These are phyloP conservation scores for Melanotaenia maccullochi DNA, from an alignment of 2,797 vertebrate genomes.

Conservation along the genomic window DNA sequence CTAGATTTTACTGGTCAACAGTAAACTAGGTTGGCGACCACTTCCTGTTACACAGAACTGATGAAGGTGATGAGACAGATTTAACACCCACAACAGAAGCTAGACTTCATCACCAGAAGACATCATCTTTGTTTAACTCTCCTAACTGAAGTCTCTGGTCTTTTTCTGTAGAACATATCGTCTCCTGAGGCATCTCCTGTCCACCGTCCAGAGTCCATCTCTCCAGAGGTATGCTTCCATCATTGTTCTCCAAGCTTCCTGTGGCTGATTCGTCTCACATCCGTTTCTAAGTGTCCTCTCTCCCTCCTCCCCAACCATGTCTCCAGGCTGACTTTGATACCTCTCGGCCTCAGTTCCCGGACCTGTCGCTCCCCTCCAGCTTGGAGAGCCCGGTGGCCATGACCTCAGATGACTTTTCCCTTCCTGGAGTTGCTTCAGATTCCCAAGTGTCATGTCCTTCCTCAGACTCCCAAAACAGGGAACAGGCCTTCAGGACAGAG, in stretches of 20 bases:
- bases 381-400: conserved; percentile 84
- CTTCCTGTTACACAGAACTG: too few species aligned
- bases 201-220: conserved; percentile 92
- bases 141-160: conserved; percentile 3
- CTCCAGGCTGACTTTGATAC: conserved; percentile 88
- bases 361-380: conserved; percentile 86
- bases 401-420: conserved; percentile 85
- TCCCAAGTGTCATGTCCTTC: conserved; percentile 80
- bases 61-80: background rate
- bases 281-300: background rate
- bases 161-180: conserved; percentile 92
- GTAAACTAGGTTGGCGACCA: too few species aligned
- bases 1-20: too few species aligned
- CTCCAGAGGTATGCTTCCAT: conserved; percentile 88
- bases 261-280: background rate
- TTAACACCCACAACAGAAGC: background rate
- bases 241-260: too few species aligned
- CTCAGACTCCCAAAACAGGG: conserved; percentile 84
- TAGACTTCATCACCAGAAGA: background rate
- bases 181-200: conserved; percentile 94
- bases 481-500: conserved; percentile 97
- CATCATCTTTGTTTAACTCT: background rate
- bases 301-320: conserved; percentile 81
- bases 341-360: conserved; percentile 85
- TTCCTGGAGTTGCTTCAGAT: conserved; percentile 69